Conservation (phyloP, 2,888 invertebrate genomes). For the Lithodes maja region DNA sequence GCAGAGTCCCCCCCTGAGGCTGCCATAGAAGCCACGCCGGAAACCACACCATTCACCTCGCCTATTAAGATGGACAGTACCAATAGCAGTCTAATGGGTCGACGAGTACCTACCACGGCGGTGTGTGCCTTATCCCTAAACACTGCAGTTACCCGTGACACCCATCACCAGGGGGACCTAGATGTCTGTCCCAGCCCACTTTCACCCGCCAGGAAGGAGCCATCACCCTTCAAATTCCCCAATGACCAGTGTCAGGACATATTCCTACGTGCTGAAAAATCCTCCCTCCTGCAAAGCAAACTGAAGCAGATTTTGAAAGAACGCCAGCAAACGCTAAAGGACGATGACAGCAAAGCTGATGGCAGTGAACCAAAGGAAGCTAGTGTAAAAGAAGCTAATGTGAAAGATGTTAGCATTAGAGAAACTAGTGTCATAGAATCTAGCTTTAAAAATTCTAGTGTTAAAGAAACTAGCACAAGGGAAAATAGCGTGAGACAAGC, state of each 20-base stretch:
- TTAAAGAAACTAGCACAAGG: neutral
- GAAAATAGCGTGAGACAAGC: neutral
- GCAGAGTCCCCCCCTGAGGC: slow-evolving; percentile 69
- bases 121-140: slow-evolving; percentile 38
- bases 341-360: neutral
- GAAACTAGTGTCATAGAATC: too few species aligned
- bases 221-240: slow-evolving; percentile 56
- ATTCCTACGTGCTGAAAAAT: slow-evolving; percentile 48
- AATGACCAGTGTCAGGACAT: slow-evolving; percentile 62
- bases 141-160: slow-evolving; percentile 3
- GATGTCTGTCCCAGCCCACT: slow-evolving; percentile 47
- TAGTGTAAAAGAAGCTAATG: neutral
- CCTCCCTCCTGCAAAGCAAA: slow-evolving; percentile 53
- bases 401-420: neutral
- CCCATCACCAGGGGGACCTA: neutral
- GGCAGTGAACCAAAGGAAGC: neutral
- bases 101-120: slow-evolving; percentile 22
- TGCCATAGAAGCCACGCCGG: slow-evolving; percentile 70
- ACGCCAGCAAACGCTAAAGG: slow-evolving; percentile 50
- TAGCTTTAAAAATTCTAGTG: too few species aligned
- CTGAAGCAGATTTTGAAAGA: slow-evolving; percentile 60
- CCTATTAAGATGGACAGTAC: slow-evolving; percentile 55
- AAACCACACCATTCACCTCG: slow-evolving; percentile 69
- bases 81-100: slow-evolving; percentile 19
- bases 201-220: slow-evolving; percentile 60